Percentiles rank a stretch among this genome's conserved stretches.
Evolutionary conservation across 2,797 vertebrate genomes (phyloP).

Genomic region (Gallinago nigripennis): DNA sequence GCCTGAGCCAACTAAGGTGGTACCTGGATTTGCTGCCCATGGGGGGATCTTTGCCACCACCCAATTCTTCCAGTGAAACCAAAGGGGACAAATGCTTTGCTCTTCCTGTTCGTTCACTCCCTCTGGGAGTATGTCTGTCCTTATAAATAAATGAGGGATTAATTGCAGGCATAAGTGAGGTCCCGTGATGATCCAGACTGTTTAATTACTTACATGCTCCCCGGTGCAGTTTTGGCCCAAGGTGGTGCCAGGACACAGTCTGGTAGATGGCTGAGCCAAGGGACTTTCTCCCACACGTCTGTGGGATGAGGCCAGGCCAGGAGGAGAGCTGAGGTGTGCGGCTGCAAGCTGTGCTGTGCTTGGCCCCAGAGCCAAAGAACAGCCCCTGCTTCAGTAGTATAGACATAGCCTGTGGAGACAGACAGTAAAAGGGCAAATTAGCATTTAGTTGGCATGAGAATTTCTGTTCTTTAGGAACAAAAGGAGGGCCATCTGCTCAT

Average conservation of each 20-base stretch:
- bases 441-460: conserved; percentile 48
- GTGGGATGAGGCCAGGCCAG: background rate
- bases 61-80: background rate
- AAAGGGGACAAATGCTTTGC: background rate
- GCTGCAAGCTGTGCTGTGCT: background rate
- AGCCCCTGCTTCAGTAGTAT: background rate
- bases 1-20: background rate
- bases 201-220: conserved; percentile 4
- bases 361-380: background rate
- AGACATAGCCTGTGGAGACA: conserved; percentile 34
- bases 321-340: background rate
- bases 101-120: background rate
- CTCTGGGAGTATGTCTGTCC: background rate
- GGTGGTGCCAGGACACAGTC: background rate
- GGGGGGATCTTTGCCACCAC: background rate
- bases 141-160: background rate
- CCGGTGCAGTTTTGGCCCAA: background rate
- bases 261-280: conserved; percentile 26
- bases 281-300: background rate
- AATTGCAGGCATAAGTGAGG: background rate
- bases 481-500: conserved; percentile 60
- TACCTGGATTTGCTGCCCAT: background rate
- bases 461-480: conserved; percentile 52
- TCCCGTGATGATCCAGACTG: background rate
- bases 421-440: conserved; percentile 61